Conservation (phyloP, 2,888 invertebrate species). For the Nomada goodeniana region DNA sequence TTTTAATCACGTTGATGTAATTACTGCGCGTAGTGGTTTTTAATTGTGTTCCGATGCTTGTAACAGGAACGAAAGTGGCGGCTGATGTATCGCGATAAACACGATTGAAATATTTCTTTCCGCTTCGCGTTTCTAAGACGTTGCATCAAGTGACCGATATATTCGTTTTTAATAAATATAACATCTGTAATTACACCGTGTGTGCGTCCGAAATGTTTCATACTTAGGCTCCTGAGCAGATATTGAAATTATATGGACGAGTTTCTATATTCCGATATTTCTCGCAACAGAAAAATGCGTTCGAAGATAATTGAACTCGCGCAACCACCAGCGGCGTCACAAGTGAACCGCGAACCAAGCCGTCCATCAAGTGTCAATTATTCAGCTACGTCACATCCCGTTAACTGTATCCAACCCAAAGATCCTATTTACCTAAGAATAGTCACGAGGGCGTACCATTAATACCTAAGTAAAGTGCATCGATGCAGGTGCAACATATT, state of each 20-base stretch:
- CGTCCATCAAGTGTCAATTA: constrained; percentile 21
- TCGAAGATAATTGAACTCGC: neutral
- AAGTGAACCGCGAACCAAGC: neutral
- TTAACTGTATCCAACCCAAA: neutral
- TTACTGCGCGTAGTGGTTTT: neutral
- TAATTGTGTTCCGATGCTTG: neutral
- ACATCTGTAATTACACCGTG: too few relatives aligned
- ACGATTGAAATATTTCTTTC: too few relatives aligned
- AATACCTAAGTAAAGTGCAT: neutral
- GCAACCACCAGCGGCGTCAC: neutral
- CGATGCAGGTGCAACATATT: neutral
- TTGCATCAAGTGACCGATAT: too few relatives aligned
- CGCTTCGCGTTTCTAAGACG: too few relatives aligned
- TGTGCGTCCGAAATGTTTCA: too few relatives aligned
- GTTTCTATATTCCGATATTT: neutral
- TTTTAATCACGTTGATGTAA: neutral
- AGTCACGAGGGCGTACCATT: neutral
- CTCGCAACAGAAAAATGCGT: neutral
- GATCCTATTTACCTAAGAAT: constrained; percentile 6
- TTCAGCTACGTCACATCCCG: constrained; percentile 25
- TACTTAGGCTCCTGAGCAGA: neutral
- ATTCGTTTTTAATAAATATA: too few relatives aligned
- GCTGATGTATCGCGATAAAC: too few relatives aligned
- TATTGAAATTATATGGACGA: neutral
- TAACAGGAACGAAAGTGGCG: too few relatives aligned